Base-by-base conservation (phyloP, 2,113 vertebrate species). In the Laterallus jamaicensis region DNA sequence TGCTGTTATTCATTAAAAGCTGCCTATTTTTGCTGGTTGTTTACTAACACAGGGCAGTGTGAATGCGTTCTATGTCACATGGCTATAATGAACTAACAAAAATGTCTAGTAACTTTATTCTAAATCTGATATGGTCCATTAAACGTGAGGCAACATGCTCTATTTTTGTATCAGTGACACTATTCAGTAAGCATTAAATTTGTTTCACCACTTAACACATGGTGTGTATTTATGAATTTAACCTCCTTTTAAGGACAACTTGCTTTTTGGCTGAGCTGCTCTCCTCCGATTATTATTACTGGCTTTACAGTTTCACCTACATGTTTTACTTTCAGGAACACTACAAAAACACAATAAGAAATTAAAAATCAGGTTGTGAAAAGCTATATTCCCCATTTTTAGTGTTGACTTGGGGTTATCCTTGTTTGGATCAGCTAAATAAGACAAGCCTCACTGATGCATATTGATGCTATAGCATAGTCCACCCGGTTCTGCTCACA, bases 201-300 rank as follows among this genome's bases (percentile, higher is more conserved):
- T 94, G 50, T 82, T 95, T 93, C 60, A 91, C 88, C 19, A 49
- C 39, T 84, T 94, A 95, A 82, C 92, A 95, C 80, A 47, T 95
- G 91, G 74, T 86, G 62, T 80, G 44, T 94, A 87, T 92, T 95
- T 93, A 96, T 86, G 81, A 93, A 84, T 91, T 77, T 92, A 95
- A 82, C 91, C 77, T 95, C 95, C 96, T 95, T 97, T 96, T 96
- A 96, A 96, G 93, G 96, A 82, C 63, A 94, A 67, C 59, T 95
- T 92, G 70, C 11, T 59, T 95, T 92, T 94, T 87, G 83, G 58
- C 86, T 82, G 55, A 91, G 47, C 31, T 82, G 9, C 19, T 94
- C 17, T 92, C 31, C 31, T 93, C 28, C 24, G 90, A n/a, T 78
- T 94, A 75, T 92, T 97, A 87, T 91, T 96, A 70, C 55, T 77